phyloP scores from a whole-genome alignment of 2,888 invertebrate species.

The Amphiduros pacificus region DNA sequence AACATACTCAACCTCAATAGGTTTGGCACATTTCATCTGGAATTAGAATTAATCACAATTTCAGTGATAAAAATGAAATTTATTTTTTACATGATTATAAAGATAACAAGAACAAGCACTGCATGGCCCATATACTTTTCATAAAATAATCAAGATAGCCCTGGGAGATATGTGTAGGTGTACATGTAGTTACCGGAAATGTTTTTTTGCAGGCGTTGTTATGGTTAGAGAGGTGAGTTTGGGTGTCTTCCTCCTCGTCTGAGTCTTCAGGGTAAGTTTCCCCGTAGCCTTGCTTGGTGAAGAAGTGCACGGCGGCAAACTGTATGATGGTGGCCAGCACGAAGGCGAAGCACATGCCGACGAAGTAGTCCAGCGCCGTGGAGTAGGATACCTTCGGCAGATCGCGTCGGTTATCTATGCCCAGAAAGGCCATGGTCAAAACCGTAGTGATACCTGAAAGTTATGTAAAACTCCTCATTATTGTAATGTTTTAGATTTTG shows the following conservation, averaged over 20 bases:
- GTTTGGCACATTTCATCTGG: too few relatives aligned
- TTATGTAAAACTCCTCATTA: background rate
- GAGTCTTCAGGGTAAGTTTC: slow-evolving; percentile 58
- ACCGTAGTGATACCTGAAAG: slow-evolving; percentile 76
- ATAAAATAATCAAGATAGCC: too few relatives aligned
- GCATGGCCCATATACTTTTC: too few relatives aligned
- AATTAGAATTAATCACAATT: too few relatives aligned
- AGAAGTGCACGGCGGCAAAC: slow-evolving; percentile 93
- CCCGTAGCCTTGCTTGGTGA: slow-evolving; percentile 79
- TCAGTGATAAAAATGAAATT: too few relatives aligned
- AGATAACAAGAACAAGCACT: too few relatives aligned
- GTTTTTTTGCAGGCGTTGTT: too few relatives aligned
- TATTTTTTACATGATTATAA: too few relatives aligned
- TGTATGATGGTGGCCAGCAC: slow-evolving; percentile 66
- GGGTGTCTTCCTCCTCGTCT: slow-evolving; percentile 12
- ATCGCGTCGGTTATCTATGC: slow-evolving; percentile 77
- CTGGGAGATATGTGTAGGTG: too few relatives aligned
- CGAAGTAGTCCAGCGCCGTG: slow-evolving; percentile 83
- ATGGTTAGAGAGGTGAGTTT: background rate
- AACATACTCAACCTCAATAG: too few relatives aligned
- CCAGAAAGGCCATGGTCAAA: slow-evolving; percentile 81
- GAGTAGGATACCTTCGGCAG: slow-evolving; percentile 83
- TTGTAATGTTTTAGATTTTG: too few relatives aligned
- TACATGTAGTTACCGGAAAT: too few relatives aligned
- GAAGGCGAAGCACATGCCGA: slow-evolving; percentile 74